Base-by-base conservation (phyloP, 2,113 vertebrate species). In the Hiodon tergisus region DNA sequence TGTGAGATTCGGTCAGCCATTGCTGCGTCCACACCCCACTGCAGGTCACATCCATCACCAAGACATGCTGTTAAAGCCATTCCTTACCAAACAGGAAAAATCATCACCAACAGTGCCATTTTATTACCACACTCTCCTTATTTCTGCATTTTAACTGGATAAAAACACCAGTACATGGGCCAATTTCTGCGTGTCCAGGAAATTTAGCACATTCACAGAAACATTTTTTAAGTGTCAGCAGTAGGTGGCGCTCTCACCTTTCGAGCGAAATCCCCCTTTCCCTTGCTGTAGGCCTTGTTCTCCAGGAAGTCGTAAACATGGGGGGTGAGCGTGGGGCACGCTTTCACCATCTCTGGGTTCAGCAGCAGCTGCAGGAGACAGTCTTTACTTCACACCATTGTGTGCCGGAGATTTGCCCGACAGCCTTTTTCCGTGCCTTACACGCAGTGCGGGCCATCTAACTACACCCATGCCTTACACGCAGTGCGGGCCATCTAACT, bases 251-350 rank as follows among this genome's bases (percentile, higher is more conserved):
- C 73, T 76, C 82, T 88, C 81, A 99, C 97, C 95, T 99, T 99
- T 9, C 97, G 92, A 83, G 97, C 97, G 89, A 99, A 98, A 76
- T 99, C 97, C 5, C 97, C 96, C 77, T 99, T 99, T 68, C 97
- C 97, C 87, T 98, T 98, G 88, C 88, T 99, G 82, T 99, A 99
- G 59, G 95, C 94, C 86, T 99, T 99, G 85, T 99, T 99, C 83
- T 99, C 97, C 67, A 99, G 88, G 85, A 99, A 99, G 85, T 98
- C 95, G 81, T 91, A 94, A 3, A 98, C 91, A 54, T 88, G 93
- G 51, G 93, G 92, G 54, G 95, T 90, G 82, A 99, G 87, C 72
- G 90, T 88, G 16, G 96, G 97, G 76, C 93, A 96, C 57, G 93
- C 93, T 83, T 94, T 98, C 89, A 98, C 93, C 90, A 96, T 93